These are phyloP conservation scores for Emys orbicularis DNA, from an alignment of 2,797 vertebrate species.

Conservation along the genomic window DNA sequence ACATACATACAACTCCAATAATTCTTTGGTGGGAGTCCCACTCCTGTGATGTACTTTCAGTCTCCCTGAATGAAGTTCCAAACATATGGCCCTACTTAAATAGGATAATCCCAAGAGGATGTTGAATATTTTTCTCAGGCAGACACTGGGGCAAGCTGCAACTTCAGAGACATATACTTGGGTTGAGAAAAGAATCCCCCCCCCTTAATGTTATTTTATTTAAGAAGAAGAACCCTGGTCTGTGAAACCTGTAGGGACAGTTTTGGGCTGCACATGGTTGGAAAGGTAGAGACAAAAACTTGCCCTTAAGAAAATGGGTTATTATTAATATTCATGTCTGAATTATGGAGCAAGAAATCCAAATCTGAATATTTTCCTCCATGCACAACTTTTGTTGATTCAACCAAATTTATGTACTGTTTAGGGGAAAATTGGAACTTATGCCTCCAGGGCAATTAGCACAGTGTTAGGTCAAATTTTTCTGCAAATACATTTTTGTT, in stretches of 20 bases:
- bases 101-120: not conserved
- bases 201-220: not conserved
- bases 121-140: not conserved
- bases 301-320: not conserved
- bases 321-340: constrained; percentile 16
- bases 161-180: not conserved
- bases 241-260: not conserved
- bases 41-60: not conserved
- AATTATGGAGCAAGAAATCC: constrained; percentile 14
- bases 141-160: not conserved
- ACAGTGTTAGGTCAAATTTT: not conserved
- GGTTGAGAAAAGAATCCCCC: not conserved
- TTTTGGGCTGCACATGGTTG: not conserved
- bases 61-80: not conserved
- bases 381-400: constrained; percentile 7
- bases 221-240: not conserved
- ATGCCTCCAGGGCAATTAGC: constrained; percentile 12
- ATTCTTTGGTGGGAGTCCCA: not conserved
- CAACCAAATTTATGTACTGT: constrained; percentile 39
- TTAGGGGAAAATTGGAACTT: constrained; percentile 45
- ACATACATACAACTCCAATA: not conserved
- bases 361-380: constrained; percentile 29
- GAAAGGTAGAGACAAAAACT: not conserved
- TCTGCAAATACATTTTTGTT: not conserved
- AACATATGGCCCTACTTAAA: not conserved